Percentiles rank a stretch among this genome's conserved stretches.
Conservation (phyloP, 1,140 invertebrate species). For the Lucilia sericata region DNA sequence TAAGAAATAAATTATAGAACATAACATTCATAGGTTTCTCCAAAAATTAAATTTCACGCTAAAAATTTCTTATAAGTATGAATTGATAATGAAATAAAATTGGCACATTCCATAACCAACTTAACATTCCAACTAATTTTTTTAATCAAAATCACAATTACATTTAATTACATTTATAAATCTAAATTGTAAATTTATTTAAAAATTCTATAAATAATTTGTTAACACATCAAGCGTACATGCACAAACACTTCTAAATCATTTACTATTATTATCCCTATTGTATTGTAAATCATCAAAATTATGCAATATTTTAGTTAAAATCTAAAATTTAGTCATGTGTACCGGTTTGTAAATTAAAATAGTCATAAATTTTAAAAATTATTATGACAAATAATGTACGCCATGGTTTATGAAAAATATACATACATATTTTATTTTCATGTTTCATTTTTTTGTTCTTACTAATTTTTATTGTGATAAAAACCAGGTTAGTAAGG, state of each 20-base stretch:
- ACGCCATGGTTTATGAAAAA: background rate
- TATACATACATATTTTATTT: background rate
- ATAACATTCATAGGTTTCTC: too few relatives aligned
- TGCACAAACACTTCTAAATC: background rate
- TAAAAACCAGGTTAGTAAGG: slow-evolving; percentile 20
- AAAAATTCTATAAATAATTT: too few relatives aligned
- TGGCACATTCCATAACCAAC: too few relatives aligned
- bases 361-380: slow-evolving; percentile 5
- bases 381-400: slow-evolving; percentile 21
- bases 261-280: background rate
- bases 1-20: too few relatives aligned
- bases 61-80: too few relatives aligned
- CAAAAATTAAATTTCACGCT: too few relatives aligned
- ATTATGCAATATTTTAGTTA: background rate
- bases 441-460: too few relatives aligned
- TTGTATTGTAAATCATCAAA: background rate
- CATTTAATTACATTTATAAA: too few relatives aligned
- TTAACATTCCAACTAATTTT: too few relatives aligned
- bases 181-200: too few relatives aligned
- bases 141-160: too few relatives aligned
- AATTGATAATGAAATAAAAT: too few relatives aligned
- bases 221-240: background rate
- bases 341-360: background rate
- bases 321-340: slow-evolving; percentile 21
- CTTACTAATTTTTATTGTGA: background rate